These are phyloP conservation scores for Ovis canadensis DNA, from an alignment of 2,113 vertebrate genomes.

Conservation along the genomic window DNA sequence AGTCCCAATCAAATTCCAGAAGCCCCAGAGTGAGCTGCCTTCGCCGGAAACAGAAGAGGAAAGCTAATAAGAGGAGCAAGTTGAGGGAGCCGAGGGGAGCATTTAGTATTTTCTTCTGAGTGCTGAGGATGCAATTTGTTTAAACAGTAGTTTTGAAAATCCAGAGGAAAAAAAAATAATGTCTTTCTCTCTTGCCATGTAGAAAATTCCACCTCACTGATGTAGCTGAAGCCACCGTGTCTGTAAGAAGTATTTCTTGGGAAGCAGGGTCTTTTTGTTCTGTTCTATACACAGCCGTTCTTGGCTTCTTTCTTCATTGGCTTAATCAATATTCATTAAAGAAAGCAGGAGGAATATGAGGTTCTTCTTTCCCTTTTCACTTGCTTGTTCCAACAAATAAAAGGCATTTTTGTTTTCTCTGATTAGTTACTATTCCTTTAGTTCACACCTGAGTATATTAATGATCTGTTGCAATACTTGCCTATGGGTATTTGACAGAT, in stretches of 20 bases:
- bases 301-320: constrained; percentile 3
- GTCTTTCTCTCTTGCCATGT: neutral
- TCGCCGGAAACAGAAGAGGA: neutral
- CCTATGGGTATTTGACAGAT: neutral
- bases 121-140: neutral
- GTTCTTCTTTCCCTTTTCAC: neutral
- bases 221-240: neutral
- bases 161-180: neutral
- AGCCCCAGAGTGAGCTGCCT: neutral
- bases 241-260: neutral
- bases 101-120: neutral
- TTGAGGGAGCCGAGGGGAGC: neutral
- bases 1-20: neutral
- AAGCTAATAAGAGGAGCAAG: neutral
- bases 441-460: neutral
- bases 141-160: neutral
- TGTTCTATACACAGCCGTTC: neutral
- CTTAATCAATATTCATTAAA: constrained; percentile 34
- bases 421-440: constrained; percentile 22
- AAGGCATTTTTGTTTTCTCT: neutral
- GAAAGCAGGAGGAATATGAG: neutral
- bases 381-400: neutral
- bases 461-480: neutral
- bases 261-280: neutral
- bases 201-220: neutral